Percentiles rank a stretch among this genome's conserved stretches.
These are phyloP conservation scores for Entomobrya multifasciata DNA, from an alignment of 2,888 invertebrate genomes.

Conservation along the genomic window DNA sequence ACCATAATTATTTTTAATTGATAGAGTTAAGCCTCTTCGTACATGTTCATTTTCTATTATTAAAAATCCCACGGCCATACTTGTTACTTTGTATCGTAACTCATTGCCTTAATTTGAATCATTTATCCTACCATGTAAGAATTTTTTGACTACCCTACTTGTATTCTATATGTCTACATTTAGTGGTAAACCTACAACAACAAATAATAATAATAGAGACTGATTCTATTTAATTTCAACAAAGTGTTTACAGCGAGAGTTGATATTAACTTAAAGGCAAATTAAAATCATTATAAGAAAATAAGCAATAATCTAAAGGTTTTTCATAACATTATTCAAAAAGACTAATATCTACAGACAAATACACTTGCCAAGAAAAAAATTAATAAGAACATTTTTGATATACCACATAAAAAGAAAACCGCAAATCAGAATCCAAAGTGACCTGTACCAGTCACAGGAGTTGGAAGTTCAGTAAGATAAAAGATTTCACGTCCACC, in stretches of 20 bases:
- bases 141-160: conserved; percentile 14
- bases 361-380: conserved; percentile 17
- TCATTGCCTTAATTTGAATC: background rate
- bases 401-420: conserved; percentile 64
- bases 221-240: background rate
- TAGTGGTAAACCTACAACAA: background rate
- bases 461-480: conserved; percentile 45
- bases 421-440: conserved; percentile 50
- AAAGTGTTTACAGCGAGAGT: conserved; percentile 11
- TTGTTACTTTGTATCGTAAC: background rate
- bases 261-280: conserved; percentile 37
- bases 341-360: conserved; percentile 16
- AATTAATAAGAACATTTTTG: conserved; percentile 56
- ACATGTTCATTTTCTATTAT: too few relatives aligned
- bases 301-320: conserved; percentile 4
- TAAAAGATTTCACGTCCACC: conserved; percentile 38
- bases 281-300: conserved; percentile 30
- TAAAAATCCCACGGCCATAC: background rate
- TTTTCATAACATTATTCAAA: background rate
- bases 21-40: background rate
- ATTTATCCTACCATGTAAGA: background rate
- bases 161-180: conserved; percentile 20
- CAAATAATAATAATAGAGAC: background rate
- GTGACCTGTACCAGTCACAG: conserved; percentile 27
- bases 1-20: background rate